These are phyloP conservation scores for Pteropus rufus DNA, from an alignment of 2,797 vertebrate genomes.

Conservation along the genomic window DNA sequence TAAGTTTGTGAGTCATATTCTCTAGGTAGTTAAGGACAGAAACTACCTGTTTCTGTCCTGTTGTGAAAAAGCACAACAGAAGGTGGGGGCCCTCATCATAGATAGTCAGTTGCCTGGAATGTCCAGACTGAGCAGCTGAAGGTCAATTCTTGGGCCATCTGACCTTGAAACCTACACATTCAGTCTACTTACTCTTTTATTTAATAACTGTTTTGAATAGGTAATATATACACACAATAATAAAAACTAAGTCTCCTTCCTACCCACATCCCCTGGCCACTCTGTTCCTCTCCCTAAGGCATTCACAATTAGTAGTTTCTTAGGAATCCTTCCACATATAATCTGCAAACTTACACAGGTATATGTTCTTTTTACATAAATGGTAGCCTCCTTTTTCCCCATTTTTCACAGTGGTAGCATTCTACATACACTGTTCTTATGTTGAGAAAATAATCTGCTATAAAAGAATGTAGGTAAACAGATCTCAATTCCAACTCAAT, in stretches of 20 bases:
- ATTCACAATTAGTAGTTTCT: neutral
- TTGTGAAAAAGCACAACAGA: constrained; percentile 1
- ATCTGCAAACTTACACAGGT: neutral
- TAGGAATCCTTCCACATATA: neutral
- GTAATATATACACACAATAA: neutral
- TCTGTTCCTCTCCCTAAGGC: neutral
- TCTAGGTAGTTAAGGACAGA: constrained; percentile 22
- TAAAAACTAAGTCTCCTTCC: neutral
- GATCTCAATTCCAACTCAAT: neutral
- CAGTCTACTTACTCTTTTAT: neutral
- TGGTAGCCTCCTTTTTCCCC: neutral
- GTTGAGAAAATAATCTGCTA: neutral
- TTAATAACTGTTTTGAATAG: constrained; percentile 31
- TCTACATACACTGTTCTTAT: neutral
- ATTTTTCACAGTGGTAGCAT: neutral
- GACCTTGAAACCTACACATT: constrained; percentile 13
- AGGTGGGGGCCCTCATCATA: neutral
- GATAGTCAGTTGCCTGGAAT: constrained; percentile 16
- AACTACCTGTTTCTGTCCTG: neutral
- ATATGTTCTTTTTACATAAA: constrained; percentile 28
- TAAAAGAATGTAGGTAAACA: neutral
- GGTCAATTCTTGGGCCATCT: neutral
- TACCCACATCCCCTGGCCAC: neutral
- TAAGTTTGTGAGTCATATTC: constrained; percentile 23
- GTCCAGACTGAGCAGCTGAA: neutral